Evolutionary conservation across 2,888 invertebrate genomes (phyloP).

Genomic region (Vesta saturnalis): DNA sequence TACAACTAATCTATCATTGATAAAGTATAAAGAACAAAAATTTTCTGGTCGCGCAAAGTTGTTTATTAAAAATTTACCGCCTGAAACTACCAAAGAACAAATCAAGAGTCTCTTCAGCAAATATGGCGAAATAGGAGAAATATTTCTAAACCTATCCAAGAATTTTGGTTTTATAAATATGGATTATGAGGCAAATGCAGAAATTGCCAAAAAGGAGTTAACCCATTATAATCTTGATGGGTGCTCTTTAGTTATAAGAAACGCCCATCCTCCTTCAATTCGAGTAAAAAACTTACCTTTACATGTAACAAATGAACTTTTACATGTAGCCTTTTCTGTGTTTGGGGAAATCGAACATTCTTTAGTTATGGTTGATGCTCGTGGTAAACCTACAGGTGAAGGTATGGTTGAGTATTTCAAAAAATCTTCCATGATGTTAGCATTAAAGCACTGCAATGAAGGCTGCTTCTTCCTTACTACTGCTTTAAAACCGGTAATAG

Average conservation of each 20-base stretch:
- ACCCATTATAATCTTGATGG: slow-evolving; percentile 89
- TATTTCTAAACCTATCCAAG: slow-evolving; percentile 93
- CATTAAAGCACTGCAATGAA: slow-evolving; percentile 89
- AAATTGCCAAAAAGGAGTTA: slow-evolving; percentile 92
- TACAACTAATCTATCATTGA: slow-evolving; percentile 76
- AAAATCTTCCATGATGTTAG: slow-evolving; percentile 89
- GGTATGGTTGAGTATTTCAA: slow-evolving; percentile 95
- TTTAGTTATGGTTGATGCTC: slow-evolving; percentile 93
- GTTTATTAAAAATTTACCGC: slow-evolving; percentile 91
- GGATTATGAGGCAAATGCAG: slow-evolving; percentile 92
- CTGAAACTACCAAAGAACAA: slow-evolving; percentile 89
- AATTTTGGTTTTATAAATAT: slow-evolving; percentile 96
- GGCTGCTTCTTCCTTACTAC: slow-evolving; percentile 93
- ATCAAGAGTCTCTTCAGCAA: slow-evolving; percentile 84
- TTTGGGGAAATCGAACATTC: slow-evolving; percentile 92
- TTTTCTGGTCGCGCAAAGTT: slow-evolving; percentile 93
- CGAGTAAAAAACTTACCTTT: slow-evolving; percentile 92
- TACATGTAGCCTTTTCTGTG: slow-evolving; percentile 87
- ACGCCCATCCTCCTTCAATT: slow-evolving; percentile 93
- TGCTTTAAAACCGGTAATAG: slow-evolving; percentile 90
- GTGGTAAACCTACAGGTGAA: slow-evolving; percentile 95
- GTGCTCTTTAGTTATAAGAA: slow-evolving; percentile 88
- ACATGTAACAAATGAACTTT: slow-evolving; percentile 93
- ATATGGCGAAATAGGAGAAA: slow-evolving; percentile 91
- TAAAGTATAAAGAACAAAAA: slow-evolving; percentile 82